Conservation (phyloP, 2,113 vertebrate species). For the Panurus biarmicus region DNA sequence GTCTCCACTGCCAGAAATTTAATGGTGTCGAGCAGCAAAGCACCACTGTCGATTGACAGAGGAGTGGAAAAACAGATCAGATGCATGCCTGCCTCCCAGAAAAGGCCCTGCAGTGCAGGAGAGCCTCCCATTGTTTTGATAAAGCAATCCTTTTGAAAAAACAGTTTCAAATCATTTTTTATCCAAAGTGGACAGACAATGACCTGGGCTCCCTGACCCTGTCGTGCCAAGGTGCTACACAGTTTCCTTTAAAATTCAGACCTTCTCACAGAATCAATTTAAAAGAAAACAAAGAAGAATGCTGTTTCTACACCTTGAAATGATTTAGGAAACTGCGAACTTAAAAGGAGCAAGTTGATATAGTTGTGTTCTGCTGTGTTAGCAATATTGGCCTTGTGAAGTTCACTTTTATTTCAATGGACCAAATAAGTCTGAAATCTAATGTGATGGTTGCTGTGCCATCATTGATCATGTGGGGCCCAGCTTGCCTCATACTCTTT, state of each 20-base stretch:
- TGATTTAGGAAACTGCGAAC: neutral
- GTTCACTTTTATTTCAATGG: neutral
- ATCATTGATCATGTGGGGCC: neutral
- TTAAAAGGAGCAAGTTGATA: neutral
- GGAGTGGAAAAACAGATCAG: conserved; percentile 4
- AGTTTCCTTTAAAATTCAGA: neutral
- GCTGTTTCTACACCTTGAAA: neutral
- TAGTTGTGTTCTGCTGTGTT: neutral
- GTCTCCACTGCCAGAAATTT: neutral
- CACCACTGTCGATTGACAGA: neutral
- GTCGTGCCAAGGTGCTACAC: neutral
- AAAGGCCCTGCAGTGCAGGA: neutral
- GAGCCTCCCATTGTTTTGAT: neutral
- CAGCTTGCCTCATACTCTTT: neutral
- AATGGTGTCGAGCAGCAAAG: neutral
- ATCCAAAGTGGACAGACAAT: neutral
- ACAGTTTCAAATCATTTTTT: neutral
- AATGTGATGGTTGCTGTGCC: neutral
- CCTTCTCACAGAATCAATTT: neutral
- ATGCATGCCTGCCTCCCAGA: neutral
- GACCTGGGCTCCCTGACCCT: neutral
- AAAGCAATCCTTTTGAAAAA: neutral
- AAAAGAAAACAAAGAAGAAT: neutral
- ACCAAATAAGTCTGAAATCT: neutral
- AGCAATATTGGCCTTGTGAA: neutral